Evolutionary conservation across 2,888 invertebrate species (phyloP).

Genomic region (Andrena minutula): DNA sequence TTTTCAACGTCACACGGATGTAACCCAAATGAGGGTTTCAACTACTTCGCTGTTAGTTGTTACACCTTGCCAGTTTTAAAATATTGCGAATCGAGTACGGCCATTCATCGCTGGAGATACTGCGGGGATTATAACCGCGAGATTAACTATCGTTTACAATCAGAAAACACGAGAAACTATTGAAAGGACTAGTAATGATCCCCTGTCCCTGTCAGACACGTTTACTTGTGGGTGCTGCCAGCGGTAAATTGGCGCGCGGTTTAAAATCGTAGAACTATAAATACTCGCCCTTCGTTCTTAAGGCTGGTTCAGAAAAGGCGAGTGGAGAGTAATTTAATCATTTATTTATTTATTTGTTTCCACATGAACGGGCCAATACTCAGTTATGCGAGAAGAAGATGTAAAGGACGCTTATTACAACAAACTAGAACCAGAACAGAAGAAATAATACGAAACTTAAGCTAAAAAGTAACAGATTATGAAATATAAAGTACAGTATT

Average conservation of each 20-base stretch:
- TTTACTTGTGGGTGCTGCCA: slow-evolving; percentile 23
- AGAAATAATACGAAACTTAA: too few species aligned
- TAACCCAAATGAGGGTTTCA: slow-evolving; percentile 16
- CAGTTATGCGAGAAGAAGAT: too few species aligned
- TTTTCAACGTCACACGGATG: background rate
- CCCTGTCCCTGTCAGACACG: background rate
- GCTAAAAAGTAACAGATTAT: too few species aligned
- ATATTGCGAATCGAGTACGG: slow-evolving; percentile 13
- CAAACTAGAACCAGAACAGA: too few species aligned
- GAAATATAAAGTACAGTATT: too few species aligned
- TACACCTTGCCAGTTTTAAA: background rate
- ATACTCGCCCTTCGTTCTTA: background rate
- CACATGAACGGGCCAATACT: too few species aligned
- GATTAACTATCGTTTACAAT: slow-evolving; percentile 23
- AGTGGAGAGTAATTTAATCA: too few species aligned
- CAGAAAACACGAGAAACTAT: slow-evolving; percentile 33
- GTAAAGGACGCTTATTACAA: too few species aligned
- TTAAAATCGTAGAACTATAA: slow-evolving; percentile 14
- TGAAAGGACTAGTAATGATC: slow-evolving; percentile 21
- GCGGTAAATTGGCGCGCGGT: slow-evolving; percentile 14
- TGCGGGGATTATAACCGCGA: background rate
- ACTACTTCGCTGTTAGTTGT: background rate
- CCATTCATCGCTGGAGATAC: slow-evolving; percentile 23
- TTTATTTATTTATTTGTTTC: too few species aligned
- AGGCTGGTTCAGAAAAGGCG: too few species aligned